phyloP scores from a whole-genome alignment of 2,113 vertebrate species.

The Kryptolebias marmoratus region DNA sequence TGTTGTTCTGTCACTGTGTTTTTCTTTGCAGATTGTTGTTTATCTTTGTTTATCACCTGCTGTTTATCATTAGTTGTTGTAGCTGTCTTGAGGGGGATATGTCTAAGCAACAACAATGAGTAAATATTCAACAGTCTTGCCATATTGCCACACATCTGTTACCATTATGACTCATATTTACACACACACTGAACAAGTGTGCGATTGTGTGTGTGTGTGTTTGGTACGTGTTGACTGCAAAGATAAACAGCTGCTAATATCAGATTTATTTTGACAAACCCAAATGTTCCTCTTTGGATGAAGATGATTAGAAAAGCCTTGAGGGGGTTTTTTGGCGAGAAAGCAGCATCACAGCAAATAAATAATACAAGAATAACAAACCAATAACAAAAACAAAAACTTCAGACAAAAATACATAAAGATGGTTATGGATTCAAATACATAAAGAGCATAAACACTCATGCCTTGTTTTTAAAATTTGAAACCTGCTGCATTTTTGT shows the following conservation, averaged over 20 bases:
- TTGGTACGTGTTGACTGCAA: constrained; percentile 1
- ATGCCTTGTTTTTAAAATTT: constrained; percentile 13
- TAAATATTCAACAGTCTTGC: constrained; percentile 59
- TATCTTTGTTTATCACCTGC: constrained; percentile 39
- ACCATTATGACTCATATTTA: constrained; percentile 12
- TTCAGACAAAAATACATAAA: constrained; percentile 8
- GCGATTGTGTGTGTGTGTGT: constrained; percentile 15
- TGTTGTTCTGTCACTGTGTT: constrained; percentile 27
- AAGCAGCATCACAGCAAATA: constrained; percentile 37
- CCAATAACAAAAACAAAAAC: not conserved
- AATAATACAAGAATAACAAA: constrained; percentile 40
- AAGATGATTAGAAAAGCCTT: constrained; percentile 51
- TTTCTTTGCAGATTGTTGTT: constrained; percentile 45
- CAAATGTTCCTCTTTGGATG: constrained; percentile 55
- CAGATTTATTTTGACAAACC: constrained; percentile 43
- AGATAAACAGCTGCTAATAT: constrained; percentile 52
- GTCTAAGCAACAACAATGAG: constrained; percentile 36
- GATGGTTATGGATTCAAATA: not conserved
- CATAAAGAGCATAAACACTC: not conserved
- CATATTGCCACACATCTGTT: constrained; percentile 67
- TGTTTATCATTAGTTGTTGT: constrained; percentile 33
- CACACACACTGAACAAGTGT: constrained; percentile 9
- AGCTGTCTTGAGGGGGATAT: constrained; percentile 48
- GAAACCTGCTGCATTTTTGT: not conserved
- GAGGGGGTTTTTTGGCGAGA: constrained; percentile 42